These are phyloP conservation scores for Microtus pennsylvanicus DNA, from an alignment of 2,113 vertebrate genomes.

Conservation along the genomic window DNA sequence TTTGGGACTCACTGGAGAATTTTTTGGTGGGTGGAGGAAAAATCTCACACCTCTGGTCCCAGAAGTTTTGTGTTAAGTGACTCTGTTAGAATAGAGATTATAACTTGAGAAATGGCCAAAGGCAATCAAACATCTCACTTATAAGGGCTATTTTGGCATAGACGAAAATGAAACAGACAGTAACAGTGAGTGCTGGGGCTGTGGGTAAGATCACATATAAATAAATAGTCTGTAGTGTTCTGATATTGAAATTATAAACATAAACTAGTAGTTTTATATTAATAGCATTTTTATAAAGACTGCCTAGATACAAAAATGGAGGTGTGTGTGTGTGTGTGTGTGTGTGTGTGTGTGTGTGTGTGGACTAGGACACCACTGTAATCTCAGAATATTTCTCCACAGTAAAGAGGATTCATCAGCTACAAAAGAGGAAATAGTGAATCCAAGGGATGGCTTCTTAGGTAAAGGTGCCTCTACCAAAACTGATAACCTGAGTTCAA, in stretches of 20 bases:
- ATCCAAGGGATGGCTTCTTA: not conserved
- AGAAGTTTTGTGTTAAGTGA: not conserved
- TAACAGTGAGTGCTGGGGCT: not conserved
- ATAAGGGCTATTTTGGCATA: not conserved
- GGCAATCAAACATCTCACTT: not conserved
- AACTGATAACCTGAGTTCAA: not conserved
- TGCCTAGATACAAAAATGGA: not conserved
- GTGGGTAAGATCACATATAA: not conserved
- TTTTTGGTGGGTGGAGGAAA: not conserved
- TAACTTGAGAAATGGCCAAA: not conserved
- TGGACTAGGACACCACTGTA: not conserved
- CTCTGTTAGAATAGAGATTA: not conserved
- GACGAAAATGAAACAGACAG: not conserved
- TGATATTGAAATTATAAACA: not conserved
- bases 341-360: too few species aligned
- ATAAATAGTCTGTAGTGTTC: not conserved
- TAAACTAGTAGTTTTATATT: not conserved
- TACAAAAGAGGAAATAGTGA: not conserved
- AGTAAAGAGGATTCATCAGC: not conserved
- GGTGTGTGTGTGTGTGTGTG: too few species aligned
- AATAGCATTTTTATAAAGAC: not conserved
- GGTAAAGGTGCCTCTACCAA: too few species aligned
- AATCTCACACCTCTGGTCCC: not conserved
- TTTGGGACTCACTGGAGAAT: not conserved
- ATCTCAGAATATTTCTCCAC: not conserved